Percentiles rank a stretch among this genome's conserved stretches.
phyloP scores from a whole-genome alignment of 2,888 invertebrate genomes.

The Steinernema scapterisci region DNA sequence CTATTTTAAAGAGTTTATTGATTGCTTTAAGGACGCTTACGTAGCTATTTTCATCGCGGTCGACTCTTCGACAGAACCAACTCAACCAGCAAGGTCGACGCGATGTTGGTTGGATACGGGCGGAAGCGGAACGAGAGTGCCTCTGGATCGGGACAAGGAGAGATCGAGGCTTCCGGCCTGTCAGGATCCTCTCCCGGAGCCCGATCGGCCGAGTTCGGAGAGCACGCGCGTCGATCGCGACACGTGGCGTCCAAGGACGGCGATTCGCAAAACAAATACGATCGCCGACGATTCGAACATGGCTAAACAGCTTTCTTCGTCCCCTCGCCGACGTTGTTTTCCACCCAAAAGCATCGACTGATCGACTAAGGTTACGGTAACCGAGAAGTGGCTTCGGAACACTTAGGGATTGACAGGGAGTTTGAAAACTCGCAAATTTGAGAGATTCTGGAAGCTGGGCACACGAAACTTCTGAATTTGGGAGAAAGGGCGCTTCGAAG shows the following conservation, averaged over 20 bases:
- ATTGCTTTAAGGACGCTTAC: slow-evolving; percentile 18
- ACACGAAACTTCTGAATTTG: not conserved
- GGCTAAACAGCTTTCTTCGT: not conserved
- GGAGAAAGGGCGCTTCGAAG: not conserved
- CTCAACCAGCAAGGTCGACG: slow-evolving; percentile 13
- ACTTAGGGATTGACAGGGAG: no score
- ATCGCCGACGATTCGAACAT: not conserved
- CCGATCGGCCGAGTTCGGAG: not conserved
- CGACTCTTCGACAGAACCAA: not conserved
- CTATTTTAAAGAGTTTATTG: slow-evolving; percentile 21
- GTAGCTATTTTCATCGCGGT: slow-evolving; percentile 22
- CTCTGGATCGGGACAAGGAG: not conserved
- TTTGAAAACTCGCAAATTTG: no score
- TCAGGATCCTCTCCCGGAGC: not conserved
- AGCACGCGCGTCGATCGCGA: not conserved
- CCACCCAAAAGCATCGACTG: no score
- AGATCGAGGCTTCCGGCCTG: no score
- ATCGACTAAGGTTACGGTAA: no score
- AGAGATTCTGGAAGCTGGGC: no score
- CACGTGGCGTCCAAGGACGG: slow-evolving; percentile 23
- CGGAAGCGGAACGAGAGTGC: not conserved
- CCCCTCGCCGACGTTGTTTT: no score
- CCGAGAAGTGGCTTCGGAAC: no score
- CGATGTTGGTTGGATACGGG: not conserved
- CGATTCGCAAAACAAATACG: slow-evolving; percentile 14